Conservation (phyloP, 2,797 vertebrate species). For the Trachops cirrhosus region DNA sequence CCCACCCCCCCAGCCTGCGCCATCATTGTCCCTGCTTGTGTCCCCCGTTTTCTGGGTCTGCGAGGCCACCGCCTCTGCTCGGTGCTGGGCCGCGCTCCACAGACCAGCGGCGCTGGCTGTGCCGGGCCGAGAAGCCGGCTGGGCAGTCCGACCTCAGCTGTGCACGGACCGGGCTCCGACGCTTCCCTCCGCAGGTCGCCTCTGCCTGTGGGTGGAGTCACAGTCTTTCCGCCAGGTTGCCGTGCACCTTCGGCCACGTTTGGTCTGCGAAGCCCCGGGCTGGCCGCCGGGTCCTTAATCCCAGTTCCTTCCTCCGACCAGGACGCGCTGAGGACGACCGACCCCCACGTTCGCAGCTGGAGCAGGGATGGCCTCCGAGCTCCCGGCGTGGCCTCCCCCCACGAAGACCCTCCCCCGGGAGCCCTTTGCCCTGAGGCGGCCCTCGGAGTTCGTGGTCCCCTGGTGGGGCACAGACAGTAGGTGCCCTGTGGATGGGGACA, state of each 20-base stretch:
- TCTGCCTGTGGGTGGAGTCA: background rate
- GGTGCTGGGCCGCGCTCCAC: rapidly evolving
- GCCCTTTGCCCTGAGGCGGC: no score
- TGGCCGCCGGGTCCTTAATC: rapidly evolving
- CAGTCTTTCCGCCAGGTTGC: background rate
- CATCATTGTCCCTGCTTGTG: no score
- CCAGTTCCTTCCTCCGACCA: background rate
- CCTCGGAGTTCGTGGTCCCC: no score
- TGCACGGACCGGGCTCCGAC: no score
- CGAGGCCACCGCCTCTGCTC: rapidly evolving
- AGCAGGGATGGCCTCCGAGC: no score
- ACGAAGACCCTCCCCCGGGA: no score
- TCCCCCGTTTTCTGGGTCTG: background rate
- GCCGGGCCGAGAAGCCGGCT: rapidly evolving
- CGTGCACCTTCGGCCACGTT: background rate
- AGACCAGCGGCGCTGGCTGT: rapidly evolving
- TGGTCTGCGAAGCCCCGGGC: background rate
- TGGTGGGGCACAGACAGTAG: no score
- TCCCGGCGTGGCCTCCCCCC: no score
- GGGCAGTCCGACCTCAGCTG: background rate
- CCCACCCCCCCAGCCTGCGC: rapidly evolving
- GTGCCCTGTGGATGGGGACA: no score
- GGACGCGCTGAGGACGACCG: background rate
- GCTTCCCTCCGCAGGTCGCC: no score
- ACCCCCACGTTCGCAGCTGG: rapidly evolving